These are phyloP conservation scores for Girardinichthys multiradiatus DNA, from an alignment of 2,113 vertebrate species.

Conservation along the genomic window DNA sequence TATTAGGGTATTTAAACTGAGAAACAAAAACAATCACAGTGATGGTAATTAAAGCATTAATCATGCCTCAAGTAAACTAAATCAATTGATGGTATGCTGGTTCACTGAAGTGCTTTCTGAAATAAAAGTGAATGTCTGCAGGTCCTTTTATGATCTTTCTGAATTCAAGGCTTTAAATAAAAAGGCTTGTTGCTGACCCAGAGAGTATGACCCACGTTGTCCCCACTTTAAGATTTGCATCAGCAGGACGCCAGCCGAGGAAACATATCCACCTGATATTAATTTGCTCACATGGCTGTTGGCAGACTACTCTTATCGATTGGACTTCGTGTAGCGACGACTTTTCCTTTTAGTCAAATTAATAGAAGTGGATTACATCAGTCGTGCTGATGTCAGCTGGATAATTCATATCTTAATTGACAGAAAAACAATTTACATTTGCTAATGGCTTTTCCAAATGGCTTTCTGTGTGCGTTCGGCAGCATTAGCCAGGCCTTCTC, in stretches of 20 bases:
- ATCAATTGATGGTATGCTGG: background rate
- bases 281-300: slow-evolving; percentile 60
- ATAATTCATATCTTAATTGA: slow-evolving; percentile 77
- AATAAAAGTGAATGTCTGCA: slow-evolving; percentile 18
- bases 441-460: slow-evolving; percentile 72
- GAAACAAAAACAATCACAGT: slow-evolving; percentile 22
- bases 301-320: slow-evolving; percentile 72
- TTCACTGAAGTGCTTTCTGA: slow-evolving; percentile 6
- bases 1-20: slow-evolving; percentile 1
- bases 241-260: slow-evolving; percentile 35
- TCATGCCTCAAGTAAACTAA: slow-evolving; percentile 4
- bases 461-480: slow-evolving; percentile 45
- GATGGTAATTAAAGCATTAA: slow-evolving; percentile 39
- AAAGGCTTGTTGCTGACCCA: background rate
- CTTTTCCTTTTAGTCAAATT: slow-evolving; percentile 76
- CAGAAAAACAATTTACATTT: slow-evolving; percentile 74
- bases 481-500: slow-evolving; percentile 33
- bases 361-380: slow-evolving; percentile 71
- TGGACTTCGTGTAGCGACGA: slow-evolving; percentile 62
- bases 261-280: slow-evolving; percentile 53
- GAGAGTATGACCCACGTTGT: slow-evolving; percentile 21
- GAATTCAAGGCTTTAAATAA: background rate
- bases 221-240: slow-evolving; percentile 46
- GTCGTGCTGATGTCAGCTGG: slow-evolving; percentile 57
- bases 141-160: slow-evolving; percentile 13